These are phyloP conservation scores for Heterodera carotae DNA, from an alignment of 1,140 invertebrate genomes.

Conservation along the genomic window DNA sequence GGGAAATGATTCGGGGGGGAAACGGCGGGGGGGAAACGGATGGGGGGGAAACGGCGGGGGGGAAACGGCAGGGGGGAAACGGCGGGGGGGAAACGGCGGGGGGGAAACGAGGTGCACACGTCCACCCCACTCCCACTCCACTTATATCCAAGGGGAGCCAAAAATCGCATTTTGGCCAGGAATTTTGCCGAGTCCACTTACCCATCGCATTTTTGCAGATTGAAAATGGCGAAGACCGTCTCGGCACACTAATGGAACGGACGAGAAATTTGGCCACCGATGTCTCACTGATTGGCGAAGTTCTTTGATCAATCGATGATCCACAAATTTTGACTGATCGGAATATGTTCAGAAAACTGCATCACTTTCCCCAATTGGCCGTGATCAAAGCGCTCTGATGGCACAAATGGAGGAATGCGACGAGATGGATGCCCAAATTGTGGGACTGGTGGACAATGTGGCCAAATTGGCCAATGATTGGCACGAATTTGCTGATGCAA, in stretches of 20 bases:
- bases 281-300: slow-evolving; percentile 70
- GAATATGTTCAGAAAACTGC: slow-evolving; percentile 72
- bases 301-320: not conserved
- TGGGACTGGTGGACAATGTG: not conserved
- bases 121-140: too few species aligned
- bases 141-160: too few species aligned
- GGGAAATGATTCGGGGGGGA: too few species aligned
- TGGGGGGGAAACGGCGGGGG: too few species aligned
- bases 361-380: slow-evolving; percentile 11
- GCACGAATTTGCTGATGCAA: slow-evolving; percentile 56
- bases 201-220: not conserved
- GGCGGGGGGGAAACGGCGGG: too few species aligned
- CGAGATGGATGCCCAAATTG: slow-evolving; percentile 75
- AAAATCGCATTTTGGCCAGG: slow-evolving; percentile 27
- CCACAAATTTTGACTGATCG: too few species aligned
- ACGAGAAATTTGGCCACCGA: slow-evolving; percentile 36
- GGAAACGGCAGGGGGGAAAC: too few species aligned
- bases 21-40: too few species aligned
- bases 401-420: slow-evolving; percentile 75
- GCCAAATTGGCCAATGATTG: slow-evolving; percentile 23
- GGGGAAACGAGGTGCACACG: too few species aligned
- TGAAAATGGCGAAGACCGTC: not conserved
- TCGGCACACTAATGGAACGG: not conserved
- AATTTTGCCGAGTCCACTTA: slow-evolving; percentile 23
- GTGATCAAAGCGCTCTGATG: slow-evolving; percentile 70